phyloP scores from a whole-genome alignment of 2,888 invertebrate genomes.

The Ethmia dodecea region DNA sequence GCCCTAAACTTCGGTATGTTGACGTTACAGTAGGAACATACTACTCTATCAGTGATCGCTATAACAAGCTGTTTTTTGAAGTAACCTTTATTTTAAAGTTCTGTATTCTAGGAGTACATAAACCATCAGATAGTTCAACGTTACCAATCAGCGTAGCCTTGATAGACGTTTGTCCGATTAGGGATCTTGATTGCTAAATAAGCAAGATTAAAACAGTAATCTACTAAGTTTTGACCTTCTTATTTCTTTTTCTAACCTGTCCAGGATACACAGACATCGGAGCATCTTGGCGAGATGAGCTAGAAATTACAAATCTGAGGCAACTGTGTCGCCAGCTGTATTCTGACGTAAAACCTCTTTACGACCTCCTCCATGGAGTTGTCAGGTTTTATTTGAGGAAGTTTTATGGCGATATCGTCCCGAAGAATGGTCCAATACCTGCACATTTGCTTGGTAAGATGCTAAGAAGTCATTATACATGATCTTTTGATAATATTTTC shows the following conservation, averaged over 20 bases:
- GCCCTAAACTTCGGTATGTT: too few species aligned
- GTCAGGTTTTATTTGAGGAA: conserved; percentile 78
- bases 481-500: conserved; percentile 80
- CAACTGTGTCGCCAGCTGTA: conserved; percentile 72
- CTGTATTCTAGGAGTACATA: too few species aligned
- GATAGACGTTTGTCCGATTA: too few species aligned
- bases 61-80: too few species aligned
- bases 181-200: too few species aligned
- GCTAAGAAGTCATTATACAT: conserved; percentile 80
- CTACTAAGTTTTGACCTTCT: too few species aligned
- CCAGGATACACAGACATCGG: conserved; percentile 81
- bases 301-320: conserved; percentile 79
- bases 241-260: conserved; percentile 7
- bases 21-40: too few species aligned
- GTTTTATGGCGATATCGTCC: conserved; percentile 74
- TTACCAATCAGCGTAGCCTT: too few species aligned
- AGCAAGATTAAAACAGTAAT: too few species aligned
- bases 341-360: conserved; percentile 79
- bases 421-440: conserved; percentile 78
- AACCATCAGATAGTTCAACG: too few species aligned
- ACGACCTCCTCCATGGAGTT: conserved; percentile 84
- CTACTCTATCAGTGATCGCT: too few species aligned
- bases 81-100: too few species aligned
- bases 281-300: conserved; percentile 80
- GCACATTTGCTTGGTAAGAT: conserved; percentile 81